Percentiles rank a stretch among this genome's conserved stretches.
Evolutionary conservation across 2,113 vertebrate species (phyloP).

Genomic region (Datnioides undecimradiatus): DNA sequence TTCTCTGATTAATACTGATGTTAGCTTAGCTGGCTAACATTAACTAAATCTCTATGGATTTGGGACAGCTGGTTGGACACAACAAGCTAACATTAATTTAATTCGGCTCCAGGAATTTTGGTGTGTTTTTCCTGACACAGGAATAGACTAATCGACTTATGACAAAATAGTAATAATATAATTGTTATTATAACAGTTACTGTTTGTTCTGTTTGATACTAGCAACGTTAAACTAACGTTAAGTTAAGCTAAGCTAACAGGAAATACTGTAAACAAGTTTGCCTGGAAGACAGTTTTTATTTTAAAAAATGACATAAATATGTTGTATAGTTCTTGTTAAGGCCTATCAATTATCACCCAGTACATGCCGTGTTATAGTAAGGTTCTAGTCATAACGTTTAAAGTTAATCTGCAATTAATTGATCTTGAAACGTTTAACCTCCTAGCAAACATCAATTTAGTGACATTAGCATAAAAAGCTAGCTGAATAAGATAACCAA

Average conservation of each 20-base stretch:
- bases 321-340: neutral
- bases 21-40: neutral
- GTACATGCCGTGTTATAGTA: neutral
- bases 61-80: neutral
- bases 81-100: neutral
- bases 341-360: neutral
- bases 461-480: no score
- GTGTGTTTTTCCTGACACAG: neutral
- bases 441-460: neutral
- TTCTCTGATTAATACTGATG: no score
- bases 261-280: neutral
- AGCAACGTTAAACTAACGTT: neutral
- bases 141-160: no score
- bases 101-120: neutral
- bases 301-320: neutral
- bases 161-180: no score
- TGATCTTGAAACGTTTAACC: neutral
- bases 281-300: fast-evolving
- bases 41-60: neutral
- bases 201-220: no score
- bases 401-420: neutral
- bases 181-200: no score
- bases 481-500: conserved; percentile 3
- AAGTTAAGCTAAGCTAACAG: neutral
- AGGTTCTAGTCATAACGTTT: neutral